Evolutionary conservation across 1,140 invertebrate species (phyloP).

Genomic region (Zaprionus ghesquierei): DNA sequence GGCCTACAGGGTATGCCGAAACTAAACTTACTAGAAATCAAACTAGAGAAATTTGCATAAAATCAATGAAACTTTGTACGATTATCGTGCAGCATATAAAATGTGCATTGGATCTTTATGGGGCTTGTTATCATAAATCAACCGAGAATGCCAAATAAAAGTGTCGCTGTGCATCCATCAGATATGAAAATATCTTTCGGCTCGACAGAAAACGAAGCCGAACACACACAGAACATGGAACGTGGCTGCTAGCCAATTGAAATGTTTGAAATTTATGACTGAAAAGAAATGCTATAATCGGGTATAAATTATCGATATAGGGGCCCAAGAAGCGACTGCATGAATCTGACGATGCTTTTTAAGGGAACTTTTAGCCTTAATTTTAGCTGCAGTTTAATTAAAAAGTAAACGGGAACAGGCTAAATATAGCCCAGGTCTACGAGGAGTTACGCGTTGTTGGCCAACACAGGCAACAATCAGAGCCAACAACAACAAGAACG

Average conservation of each 20-base stretch:
- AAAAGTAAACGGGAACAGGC: slow-evolving; percentile 36
- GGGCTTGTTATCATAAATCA: slow-evolving; percentile 76
- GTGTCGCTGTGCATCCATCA: slow-evolving; percentile 58
- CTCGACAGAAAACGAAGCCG: slow-evolving; percentile 58
- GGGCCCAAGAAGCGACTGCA: neutral
- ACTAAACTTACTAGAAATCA: slow-evolving; percentile 20
- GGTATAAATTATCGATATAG: slow-evolving; percentile 38
- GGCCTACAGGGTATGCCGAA: slow-evolving; percentile 1
- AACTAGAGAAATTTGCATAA: slow-evolving; percentile 66
- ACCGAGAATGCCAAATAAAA: slow-evolving; percentile 58
- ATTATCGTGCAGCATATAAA: slow-evolving; percentile 28
- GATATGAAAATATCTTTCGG: slow-evolving; percentile 40
- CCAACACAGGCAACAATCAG: slow-evolving; percentile 15
- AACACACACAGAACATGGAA: slow-evolving; percentile 19
- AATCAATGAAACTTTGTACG: slow-evolving; percentile 57
- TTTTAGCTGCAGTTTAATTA: slow-evolving; percentile 52
- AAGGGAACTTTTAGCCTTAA: slow-evolving; percentile 12
- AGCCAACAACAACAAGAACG: slow-evolving; percentile 31
- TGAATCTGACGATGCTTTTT: slow-evolving; percentile 15
- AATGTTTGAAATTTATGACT: slow-evolving; percentile 65
- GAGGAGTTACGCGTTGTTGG: slow-evolving; percentile 29
- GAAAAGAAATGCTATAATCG: slow-evolving; percentile 27
- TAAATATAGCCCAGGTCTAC: slow-evolving; percentile 41
- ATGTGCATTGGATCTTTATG: slow-evolving; percentile 55
- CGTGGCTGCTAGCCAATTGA: slow-evolving; percentile 65